Evolutionary conservation across 2,888 invertebrate genomes (phyloP), one percentile per base, ranked within the genome.

Genomic region (Chorisops tibialis): DNA sequence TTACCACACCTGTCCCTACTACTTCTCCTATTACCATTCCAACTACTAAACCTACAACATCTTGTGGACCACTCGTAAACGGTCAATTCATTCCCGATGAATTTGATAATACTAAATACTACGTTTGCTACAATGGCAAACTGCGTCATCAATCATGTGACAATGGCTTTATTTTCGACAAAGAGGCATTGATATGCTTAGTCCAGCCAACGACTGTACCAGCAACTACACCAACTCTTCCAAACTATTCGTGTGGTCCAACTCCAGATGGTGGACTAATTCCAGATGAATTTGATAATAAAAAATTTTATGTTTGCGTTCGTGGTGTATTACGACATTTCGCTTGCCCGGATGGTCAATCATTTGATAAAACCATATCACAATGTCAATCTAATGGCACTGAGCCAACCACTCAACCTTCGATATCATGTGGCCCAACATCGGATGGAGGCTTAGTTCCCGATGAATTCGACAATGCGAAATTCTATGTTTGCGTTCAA

Each of bases 101-200:
- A 4, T 30, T 11, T 12, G 56, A 56, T 30, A 24, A 30, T 14
- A 45, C n/a, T 11, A 43, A 43, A 56, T 56, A 30, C 18, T 56
- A 56, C 14, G 41, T 54, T 16, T 54, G 54, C 24, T 21, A 41
- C 5, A 43, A 19, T 39, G 48, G 51, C 3, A 4, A 12, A 5
- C n/a, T 48, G n/a, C 16, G 24, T 3, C 41, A 30, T 47, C 37
- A 24, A 19, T 54, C 54, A 1, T 61, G 61, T 39, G 54, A 38
- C 2, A 9, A 14, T 1, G 56, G 38, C 4, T 54, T 2, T 2
- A 39, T 48, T 48, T 61, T 61, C 30, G 39, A 61, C 48, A 24
- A 47, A 22, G 22, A 12, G n/a, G 21, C 12, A 2, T 16, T 48
- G 39, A 12, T 35, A 12, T 61, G 61, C 18, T 5, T 7, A 30